Conservation (phyloP, 2,113 vertebrate species). For the Tretioscincus oriximinensis region DNA sequence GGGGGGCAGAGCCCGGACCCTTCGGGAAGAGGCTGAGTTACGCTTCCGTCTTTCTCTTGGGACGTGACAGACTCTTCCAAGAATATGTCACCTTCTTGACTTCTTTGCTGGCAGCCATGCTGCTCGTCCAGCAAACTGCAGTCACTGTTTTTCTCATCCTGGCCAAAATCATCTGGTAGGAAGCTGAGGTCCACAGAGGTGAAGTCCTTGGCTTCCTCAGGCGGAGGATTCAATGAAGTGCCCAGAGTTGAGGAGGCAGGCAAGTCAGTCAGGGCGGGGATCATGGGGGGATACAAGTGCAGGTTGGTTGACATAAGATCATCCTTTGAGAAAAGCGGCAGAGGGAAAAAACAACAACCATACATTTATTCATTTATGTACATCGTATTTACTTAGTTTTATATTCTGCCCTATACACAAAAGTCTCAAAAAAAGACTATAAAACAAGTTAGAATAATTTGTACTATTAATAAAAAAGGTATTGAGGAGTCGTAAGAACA, state of each 20-base stretch:
- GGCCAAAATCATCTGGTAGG: slow-evolving; percentile 84
- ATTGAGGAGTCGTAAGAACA: no score
- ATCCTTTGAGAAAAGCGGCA: slow-evolving; percentile 59
- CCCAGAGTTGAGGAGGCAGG: slow-evolving; percentile 52
- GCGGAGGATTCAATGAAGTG: slow-evolving; percentile 40
- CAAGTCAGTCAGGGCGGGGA: slow-evolving; percentile 68
- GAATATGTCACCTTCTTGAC: slow-evolving; percentile 50
- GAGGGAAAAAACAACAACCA: slow-evolving; percentile 20
- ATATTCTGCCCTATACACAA: no score
- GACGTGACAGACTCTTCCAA: slow-evolving; percentile 31
- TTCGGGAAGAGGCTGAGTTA: slow-evolving; percentile 36
- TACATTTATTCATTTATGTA: neutral
- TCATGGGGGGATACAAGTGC: slow-evolving; percentile 56
- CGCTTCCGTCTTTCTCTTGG: slow-evolving; percentile 12
- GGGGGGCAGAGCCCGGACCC: slow-evolving; percentile 55
- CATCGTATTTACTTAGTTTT: no score
- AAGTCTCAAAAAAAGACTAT: no score
- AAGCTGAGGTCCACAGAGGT: slow-evolving; percentile 88
- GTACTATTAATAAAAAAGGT: no score
- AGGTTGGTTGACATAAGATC: slow-evolving; percentile 45
- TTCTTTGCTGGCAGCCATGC: neutral
- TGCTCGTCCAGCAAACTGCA: neutral
- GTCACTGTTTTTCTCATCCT: slow-evolving; percentile 61
- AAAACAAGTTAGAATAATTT: no score
- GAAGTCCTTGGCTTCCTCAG: slow-evolving; percentile 62